Evolutionary conservation across 2,113 vertebrate species (phyloP), one percentile per base, ranked within the genome.

Genomic region (Anguilla japonica): DNA sequence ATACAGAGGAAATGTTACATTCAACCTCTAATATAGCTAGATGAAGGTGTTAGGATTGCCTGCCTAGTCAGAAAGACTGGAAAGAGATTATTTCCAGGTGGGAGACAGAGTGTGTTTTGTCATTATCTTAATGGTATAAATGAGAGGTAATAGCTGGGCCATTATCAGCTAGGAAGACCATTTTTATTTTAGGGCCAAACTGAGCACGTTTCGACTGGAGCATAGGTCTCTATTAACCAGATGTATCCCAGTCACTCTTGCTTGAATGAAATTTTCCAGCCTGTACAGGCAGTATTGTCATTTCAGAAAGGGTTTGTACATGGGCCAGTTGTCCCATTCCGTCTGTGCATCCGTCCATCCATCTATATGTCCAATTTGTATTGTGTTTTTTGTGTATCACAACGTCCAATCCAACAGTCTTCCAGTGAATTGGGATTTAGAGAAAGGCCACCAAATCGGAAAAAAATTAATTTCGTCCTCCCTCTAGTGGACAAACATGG

Each of bases 401-500:
- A 46, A 46, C 9, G 43, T 46, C 57, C 14, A 60, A 60, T 60
- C 7, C 57, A 60, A 20, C 14, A 15, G 60, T 67, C 60, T 67
- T 18, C 50, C 50, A 53, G 8, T 14, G 50, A 53, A 13, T 14
- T 53, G 50, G 7, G 50, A 14, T 53, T 9, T 53, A 13, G 50
- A 53, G 50, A 53, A 1, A 46, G 43, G 5, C 9, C 43, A 41
- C 83, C 20, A 84, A 75, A 78, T n/a, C 6, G 14, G 40, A 84
- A 22, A 41, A 84, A 84, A 71, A 67, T 71, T 41, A 22, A 43
- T 75, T 53, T 18, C 16, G 50, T 78, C 22, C 84, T 50, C 84
- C 84, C 84, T 84, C 84, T 84, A 84, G 84, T 84, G 84, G 83
- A n/a, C 43, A 46, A 46, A 22, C 15, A n/a, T 16, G 11, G 67